A percentile compares a stretch with the other conserved stretches of the same genome.
phyloP scores from a whole-genome alignment of 1,140 invertebrate species.

The Drosophila busckii region DNA sequence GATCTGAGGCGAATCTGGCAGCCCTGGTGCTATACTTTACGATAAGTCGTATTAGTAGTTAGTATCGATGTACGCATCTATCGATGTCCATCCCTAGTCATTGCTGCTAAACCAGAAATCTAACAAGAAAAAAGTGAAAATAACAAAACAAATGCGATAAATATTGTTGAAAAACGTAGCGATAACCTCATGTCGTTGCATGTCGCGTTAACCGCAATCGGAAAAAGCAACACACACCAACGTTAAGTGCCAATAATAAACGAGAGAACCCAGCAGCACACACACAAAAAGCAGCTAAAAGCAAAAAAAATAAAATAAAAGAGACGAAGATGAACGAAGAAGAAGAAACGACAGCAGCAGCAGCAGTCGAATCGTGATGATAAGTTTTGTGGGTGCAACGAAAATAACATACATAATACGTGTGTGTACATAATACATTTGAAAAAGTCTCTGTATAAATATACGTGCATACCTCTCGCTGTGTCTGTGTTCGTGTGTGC shows the following conservation, averaged over 20 bases:
- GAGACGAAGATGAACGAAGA: constrained; percentile 66
- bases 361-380: constrained; percentile 61
- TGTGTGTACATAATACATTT: constrained; percentile 55
- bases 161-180: constrained; percentile 51
- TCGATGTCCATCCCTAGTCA: constrained; percentile 37
- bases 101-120: constrained; percentile 43
- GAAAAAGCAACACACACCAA: constrained; percentile 17
- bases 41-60: no score
- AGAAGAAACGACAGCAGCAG: constrained; percentile 60
- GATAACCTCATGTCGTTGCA: constrained; percentile 26
- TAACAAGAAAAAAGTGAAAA: constrained; percentile 62
- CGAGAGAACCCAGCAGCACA: no score
- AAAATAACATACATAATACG: constrained; percentile 64
- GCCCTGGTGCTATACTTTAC: no score
- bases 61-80: no score
- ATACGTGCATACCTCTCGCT: neutral
- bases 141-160: constrained; percentile 74
- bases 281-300: constrained; percentile 2
- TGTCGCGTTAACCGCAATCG: constrained; percentile 42
- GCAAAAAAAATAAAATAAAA: constrained; percentile 18
- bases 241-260: constrained; percentile 35
- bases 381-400: constrained; percentile 68
- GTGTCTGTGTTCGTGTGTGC: constrained; percentile 24
- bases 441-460: neutral
- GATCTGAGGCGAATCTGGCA: no score